Base-by-base conservation (phyloP, 2,888 invertebrate species). In the Macrophya alboannulata region DNA sequence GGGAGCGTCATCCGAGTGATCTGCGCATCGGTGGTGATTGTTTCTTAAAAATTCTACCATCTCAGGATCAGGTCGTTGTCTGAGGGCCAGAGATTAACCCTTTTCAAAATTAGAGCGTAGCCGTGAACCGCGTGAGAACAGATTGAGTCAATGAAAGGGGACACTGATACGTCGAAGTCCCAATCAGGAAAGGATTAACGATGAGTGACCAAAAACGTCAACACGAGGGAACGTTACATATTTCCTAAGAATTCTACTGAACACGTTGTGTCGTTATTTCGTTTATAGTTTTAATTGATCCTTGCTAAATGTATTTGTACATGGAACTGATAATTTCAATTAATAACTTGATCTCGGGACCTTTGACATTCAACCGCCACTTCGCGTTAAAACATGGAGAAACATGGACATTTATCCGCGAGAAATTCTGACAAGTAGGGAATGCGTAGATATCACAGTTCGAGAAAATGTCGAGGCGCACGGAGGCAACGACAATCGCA, bases 281-380 rank as follows among this genome's bases (percentile, higher is more conserved):
- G 15, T 37, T 8, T 15, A 17, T 37, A 4, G 55, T 68, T 31
- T 68, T 0, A 62, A 62, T 62, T 25, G 62, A 37, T 68, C 68
- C 17, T 15, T 17, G 4, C 12, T 68, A 68, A 12, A 10, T 37
- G 4, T 37, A 17, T 68, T 37, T 17, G 37, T 68, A 68, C 68
- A 37, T 15, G 37, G 68, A 68, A 68, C 17, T 68, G 37, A 68
- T 68, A 37, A 68, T 68, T 68, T 68, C 68, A 37, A 10, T 68
- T 1, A 12, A 37, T 1, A 17, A 37, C 12, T 10, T 37, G 68
- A 68, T 37, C 68, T 37, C 17, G 12, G 68, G 12, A 68, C 31
- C 68, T 68, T 37, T 68, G 68, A 68, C 68, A 31, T 12, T 37
- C 15, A 8, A 68, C 68, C 37, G 37, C 10, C 10, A 68, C 25